A percentile compares a stretch with the other conserved stretches of the same genome.
Evolutionary conservation across 2,888 invertebrate species (phyloP).

Genomic region (Creontiades dilutus): DNA sequence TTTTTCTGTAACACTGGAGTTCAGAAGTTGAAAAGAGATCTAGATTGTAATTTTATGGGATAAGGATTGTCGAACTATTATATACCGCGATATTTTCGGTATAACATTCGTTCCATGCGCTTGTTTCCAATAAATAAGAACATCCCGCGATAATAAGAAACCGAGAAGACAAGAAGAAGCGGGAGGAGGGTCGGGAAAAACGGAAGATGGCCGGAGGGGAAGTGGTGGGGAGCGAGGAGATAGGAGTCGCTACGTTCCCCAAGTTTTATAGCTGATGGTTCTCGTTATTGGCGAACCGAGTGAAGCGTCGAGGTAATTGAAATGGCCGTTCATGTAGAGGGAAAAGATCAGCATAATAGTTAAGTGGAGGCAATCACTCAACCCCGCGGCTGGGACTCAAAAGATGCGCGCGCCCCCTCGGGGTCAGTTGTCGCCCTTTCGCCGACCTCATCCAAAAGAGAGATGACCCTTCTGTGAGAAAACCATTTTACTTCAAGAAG

Average conservation of each 20-base stretch:
- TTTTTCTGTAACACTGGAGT: too few species aligned
- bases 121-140: conserved; percentile 49
- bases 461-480: not conserved
- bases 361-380: conserved; percentile 63
- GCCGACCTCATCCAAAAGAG: not conserved
- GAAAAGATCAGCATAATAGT: conserved; percentile 63
- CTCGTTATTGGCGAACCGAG: conserved; percentile 61
- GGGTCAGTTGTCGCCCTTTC: conserved; percentile 42
- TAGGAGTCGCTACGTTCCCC: not conserved
- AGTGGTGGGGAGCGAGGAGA: not conserved
- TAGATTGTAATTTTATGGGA: too few species aligned
- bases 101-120: not conserved
- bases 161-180: not conserved
- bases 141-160: not conserved
- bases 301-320: conserved; percentile 60
- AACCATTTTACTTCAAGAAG: not conserved
- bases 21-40: too few species aligned
- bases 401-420: conserved; percentile 46
- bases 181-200: not conserved
- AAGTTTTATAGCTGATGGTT: conserved; percentile 61
- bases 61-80: too few species aligned
- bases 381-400: conserved; percentile 51
- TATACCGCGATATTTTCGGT: too few species aligned
- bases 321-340: conserved; percentile 64
- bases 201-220: conserved; percentile 26